Percentiles rank a stretch among this genome's conserved stretches.
Conservation (phyloP, 2,888 invertebrate species). For the Synanthedon myopaeformis region DNA sequence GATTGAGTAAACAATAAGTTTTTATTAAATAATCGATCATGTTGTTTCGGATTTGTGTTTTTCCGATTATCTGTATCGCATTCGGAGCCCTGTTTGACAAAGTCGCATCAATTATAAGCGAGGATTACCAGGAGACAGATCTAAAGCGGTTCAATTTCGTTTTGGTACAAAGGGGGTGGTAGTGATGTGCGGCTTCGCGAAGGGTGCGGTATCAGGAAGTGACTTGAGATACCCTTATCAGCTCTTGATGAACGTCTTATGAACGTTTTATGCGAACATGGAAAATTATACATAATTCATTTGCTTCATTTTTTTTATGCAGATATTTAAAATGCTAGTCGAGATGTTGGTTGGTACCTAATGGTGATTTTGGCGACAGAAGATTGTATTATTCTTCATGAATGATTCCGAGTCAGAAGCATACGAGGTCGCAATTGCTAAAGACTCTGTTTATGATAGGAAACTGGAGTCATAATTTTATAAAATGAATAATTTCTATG, state of each 20-base stretch:
- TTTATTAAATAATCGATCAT: conserved; percentile 53
- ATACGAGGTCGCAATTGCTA: too few relatives aligned
- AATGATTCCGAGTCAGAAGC: too few relatives aligned
- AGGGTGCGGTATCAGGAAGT: conserved; percentile 47
- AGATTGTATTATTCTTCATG: too few relatives aligned
- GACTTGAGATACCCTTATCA: conserved; percentile 43
- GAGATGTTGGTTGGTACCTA: too few relatives aligned
- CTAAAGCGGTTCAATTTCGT: conserved; percentile 64
- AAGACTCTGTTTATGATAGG: too few relatives aligned
- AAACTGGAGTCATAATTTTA: too few relatives aligned
- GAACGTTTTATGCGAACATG: neutral
- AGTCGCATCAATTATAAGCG: conserved; percentile 68
- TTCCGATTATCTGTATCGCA: conserved; percentile 59
- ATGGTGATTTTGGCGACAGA: too few relatives aligned
- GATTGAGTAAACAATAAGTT: neutral
- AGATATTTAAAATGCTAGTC: too few relatives aligned
- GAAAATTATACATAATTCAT: neutral
- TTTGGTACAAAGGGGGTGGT: conserved; percentile 16
- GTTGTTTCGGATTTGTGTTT: conserved; percentile 57
- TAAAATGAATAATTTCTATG: too few relatives aligned
- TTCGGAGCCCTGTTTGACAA: conserved; percentile 52
- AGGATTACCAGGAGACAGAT: conserved; percentile 64
- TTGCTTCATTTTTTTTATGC: too few relatives aligned
- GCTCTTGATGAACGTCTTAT: conserved; percentile 30
- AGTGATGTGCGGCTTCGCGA: conserved; percentile 14